Evolutionary conservation across 2,888 invertebrate genomes (phyloP).

Genomic region (Machimus rusticus): DNA sequence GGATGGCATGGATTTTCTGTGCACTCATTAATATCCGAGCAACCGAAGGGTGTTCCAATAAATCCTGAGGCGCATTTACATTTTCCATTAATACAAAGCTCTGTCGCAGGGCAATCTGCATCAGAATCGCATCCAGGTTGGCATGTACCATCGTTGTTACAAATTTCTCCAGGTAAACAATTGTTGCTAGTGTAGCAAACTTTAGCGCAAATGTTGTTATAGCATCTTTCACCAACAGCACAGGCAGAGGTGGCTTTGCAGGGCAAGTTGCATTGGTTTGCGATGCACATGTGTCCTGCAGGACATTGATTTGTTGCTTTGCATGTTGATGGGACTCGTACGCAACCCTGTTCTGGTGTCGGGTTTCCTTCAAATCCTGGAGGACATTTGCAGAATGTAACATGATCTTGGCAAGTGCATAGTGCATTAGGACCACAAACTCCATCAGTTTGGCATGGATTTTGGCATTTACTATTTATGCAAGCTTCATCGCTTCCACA

Average conservation of each 20-base stretch:
- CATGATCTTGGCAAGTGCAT: slow-evolving; percentile 78
- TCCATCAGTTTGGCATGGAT: slow-evolving; percentile 79
- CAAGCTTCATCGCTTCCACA: slow-evolving; percentile 81
- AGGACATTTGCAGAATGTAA: slow-evolving; percentile 81
- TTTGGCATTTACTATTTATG: slow-evolving; percentile 82
- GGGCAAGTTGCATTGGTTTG: slow-evolving; percentile 78
- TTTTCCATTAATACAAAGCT: slow-evolving; percentile 76
- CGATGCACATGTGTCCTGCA: slow-evolving; percentile 78
- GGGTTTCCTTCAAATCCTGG: slow-evolving; percentile 87
- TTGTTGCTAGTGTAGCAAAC: slow-evolving; percentile 90
- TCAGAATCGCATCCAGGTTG: slow-evolving; percentile 83
- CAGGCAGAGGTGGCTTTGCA: slow-evolving; percentile 78
- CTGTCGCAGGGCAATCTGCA: slow-evolving; percentile 79
- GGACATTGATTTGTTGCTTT: slow-evolving; percentile 76
- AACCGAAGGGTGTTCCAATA: slow-evolving; percentile 75
- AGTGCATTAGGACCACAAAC: slow-evolving; percentile 86
- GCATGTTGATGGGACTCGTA: slow-evolving; percentile 79
- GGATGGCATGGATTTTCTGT: slow-evolving; percentile 79
- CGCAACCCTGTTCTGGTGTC: slow-evolving; percentile 87
- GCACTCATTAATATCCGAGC: slow-evolving; percentile 86
- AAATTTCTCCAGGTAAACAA: slow-evolving; percentile 88
- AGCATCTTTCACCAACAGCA: slow-evolving; percentile 85
- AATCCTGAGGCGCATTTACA: slow-evolving; percentile 83
- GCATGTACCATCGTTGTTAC: slow-evolving; percentile 79
- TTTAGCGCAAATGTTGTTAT: slow-evolving; percentile 80